These are phyloP conservation scores for Chiloscyllium punctatum DNA, from an alignment of 2,797 vertebrate species.

Conservation along the genomic window DNA sequence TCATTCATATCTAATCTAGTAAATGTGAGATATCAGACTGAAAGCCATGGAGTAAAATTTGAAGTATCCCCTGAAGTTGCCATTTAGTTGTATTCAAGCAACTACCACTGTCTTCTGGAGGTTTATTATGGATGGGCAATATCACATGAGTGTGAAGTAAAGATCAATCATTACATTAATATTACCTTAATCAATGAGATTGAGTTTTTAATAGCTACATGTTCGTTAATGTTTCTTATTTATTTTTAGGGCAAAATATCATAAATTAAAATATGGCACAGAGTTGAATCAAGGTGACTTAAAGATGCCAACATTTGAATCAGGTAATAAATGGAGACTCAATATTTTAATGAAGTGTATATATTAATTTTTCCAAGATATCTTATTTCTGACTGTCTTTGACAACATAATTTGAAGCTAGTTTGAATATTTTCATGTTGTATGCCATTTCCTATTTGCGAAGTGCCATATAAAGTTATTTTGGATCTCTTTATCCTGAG, in stretches of 20 bases:
- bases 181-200: not conserved
- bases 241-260: constrained; percentile 85
- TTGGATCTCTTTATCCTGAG: not conserved
- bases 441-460: not conserved
- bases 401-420: not conserved
- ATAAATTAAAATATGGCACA: constrained; percentile 98
- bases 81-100: not conserved
- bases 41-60: too few relatives aligned
- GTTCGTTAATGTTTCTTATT: not conserved
- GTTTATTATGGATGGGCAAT: not conserved
- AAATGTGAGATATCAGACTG: too few relatives aligned
- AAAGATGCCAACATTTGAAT: constrained; percentile 94
- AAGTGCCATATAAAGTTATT: not conserved
- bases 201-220: not conserved
- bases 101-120: not conserved
- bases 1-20: too few relatives aligned
- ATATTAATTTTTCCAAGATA: not conserved
- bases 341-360: constrained; percentile 16
- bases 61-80: too few relatives aligned
- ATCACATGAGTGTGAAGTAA: not conserved
- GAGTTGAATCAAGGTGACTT: constrained; percentile 93
- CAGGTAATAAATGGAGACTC: constrained; percentile 63
- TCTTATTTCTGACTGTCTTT: not conserved
- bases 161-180: not conserved
- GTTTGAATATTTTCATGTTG: not conserved